phyloP scores from a whole-genome alignment of 2,888 invertebrate genomes.

The Cordilura impudica region DNA sequence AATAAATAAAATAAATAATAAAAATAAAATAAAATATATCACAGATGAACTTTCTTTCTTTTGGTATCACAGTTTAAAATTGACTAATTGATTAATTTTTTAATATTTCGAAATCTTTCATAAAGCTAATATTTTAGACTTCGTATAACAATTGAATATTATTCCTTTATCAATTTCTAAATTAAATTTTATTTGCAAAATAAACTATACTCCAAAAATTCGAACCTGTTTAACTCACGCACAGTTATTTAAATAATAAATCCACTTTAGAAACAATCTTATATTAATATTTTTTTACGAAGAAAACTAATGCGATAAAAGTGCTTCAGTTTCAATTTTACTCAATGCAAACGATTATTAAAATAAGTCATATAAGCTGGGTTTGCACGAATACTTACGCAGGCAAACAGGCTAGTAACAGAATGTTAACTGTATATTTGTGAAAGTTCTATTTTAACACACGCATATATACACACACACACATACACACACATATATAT shows the following conservation, averaged over 20 bases:
- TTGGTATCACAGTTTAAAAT: too few relatives aligned
- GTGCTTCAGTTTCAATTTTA: conserved; percentile 34
- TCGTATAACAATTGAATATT: too few relatives aligned
- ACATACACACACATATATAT: not conserved
- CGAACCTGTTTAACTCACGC: not conserved
- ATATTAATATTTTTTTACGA: conserved; percentile 1
- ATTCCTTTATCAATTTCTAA: too few relatives aligned
- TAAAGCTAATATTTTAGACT: too few relatives aligned
- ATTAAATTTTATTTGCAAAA: too few relatives aligned
- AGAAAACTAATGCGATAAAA: conserved; percentile 35
- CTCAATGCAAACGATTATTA: conserved; percentile 31
- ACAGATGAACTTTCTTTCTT: too few relatives aligned
- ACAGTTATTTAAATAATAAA: conserved; percentile 3
- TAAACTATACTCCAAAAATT: too few relatives aligned
- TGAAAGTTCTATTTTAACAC: not conserved
- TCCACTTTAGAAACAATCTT: conserved; percentile 25
- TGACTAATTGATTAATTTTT: too few relatives aligned
- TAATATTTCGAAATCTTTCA: too few relatives aligned
- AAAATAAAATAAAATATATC: too few relatives aligned
- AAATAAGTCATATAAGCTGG: conserved; percentile 39
- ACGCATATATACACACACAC: not conserved
- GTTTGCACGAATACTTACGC: conserved; percentile 7
- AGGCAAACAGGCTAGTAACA: not conserved
- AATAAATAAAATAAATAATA: too few relatives aligned
- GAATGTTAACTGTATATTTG: not conserved